Evolutionary conservation across 2,113 vertebrate species (phyloP).

Genomic region (Neolamprologus toae): DNA sequence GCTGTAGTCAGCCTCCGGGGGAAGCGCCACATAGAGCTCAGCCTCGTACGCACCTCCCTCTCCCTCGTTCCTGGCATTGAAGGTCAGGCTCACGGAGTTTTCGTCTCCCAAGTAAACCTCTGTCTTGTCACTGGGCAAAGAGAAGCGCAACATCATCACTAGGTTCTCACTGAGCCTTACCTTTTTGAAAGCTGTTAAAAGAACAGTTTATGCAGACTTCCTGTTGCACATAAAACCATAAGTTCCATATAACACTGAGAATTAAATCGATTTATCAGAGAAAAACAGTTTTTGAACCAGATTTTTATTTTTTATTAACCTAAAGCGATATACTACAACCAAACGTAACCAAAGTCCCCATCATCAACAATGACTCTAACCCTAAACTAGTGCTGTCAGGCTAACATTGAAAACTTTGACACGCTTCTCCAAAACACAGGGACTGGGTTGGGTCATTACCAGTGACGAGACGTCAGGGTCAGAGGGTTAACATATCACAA

Average conservation of each 20-base stretch:
- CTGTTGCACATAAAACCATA: background rate
- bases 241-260: background rate
- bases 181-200: background rate
- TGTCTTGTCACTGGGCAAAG: conserved; percentile 64
- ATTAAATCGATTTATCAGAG: background rate
- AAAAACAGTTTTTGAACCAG: accelerated
- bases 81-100: conserved; percentile 74
- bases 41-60: conserved; percentile 85
- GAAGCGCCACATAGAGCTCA: conserved; percentile 75
- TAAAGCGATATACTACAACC: background rate
- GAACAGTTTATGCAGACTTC: background rate
- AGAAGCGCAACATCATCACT: background rate
- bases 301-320: background rate
- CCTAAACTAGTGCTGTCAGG: background rate
- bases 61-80: conserved; percentile 77
- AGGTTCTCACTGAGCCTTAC: background rate
- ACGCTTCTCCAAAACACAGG: background rate
- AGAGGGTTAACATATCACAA: background rate
- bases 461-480: background rate
- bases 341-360: background rate
- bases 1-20: conserved; percentile 76
- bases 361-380: background rate
- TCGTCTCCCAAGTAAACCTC: conserved; percentile 76
- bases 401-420: background rate
- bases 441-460: background rate